Percentiles rank a stretch among this genome's conserved stretches.
Conservation (phyloP, 2,113 vertebrate genomes). For the Pachypanchax playfairii region DNA sequence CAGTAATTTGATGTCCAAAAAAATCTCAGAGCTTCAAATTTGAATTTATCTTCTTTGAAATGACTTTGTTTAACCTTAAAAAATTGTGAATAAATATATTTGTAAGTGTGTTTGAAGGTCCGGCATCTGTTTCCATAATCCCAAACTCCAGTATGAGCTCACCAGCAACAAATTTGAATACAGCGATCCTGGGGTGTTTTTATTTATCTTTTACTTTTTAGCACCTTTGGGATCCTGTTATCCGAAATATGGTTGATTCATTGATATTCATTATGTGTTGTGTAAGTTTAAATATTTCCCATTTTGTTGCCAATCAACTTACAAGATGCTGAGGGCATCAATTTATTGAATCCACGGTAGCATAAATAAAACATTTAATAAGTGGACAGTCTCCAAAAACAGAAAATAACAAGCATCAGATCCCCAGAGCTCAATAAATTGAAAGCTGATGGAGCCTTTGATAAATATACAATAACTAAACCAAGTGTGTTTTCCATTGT, state of each 20-base stretch:
- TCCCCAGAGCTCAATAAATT: no score
- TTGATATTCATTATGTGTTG: slow-evolving; percentile 5
- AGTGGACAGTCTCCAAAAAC: background rate
- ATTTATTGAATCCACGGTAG: background rate
- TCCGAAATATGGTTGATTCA: background rate
- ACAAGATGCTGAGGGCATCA: background rate
- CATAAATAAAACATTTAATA: background rate
- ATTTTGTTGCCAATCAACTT: background rate
- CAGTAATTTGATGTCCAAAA: no score
- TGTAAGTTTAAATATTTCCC: background rate
- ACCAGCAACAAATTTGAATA: background rate
- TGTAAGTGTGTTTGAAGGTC: no score
- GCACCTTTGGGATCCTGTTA: background rate
- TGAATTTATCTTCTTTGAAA: no score
- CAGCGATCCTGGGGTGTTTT: background rate
- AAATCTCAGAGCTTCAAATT: no score
- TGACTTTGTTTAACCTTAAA: no score
- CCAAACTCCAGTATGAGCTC: background rate
- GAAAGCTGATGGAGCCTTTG: no score
- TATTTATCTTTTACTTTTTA: background rate
- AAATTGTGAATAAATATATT: no score
- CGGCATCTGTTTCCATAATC: background rate
- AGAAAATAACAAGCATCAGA: slow-evolving; percentile 3
- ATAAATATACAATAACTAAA: no score
- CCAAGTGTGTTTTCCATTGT: no score